Percentiles rank a stretch among this genome's conserved stretches.
Evolutionary conservation across 2,113 vertebrate genomes (phyloP).

Genomic region (Echinops telfairi): DNA sequence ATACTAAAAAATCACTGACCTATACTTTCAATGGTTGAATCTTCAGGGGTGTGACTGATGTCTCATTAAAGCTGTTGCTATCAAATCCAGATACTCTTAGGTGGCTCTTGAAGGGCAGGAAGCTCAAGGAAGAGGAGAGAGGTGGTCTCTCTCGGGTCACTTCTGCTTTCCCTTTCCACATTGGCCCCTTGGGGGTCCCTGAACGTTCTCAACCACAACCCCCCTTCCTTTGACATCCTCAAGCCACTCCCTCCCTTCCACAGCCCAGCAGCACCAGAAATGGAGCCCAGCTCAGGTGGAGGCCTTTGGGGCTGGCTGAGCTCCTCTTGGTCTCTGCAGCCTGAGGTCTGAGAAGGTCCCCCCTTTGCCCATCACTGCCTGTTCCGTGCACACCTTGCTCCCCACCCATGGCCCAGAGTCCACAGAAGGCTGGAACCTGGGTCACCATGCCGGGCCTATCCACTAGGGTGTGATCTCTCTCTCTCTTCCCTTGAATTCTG

Average conservation of each 20-base stretch:
- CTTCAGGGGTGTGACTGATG: background rate
- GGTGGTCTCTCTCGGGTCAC: background rate
- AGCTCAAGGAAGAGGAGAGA: background rate
- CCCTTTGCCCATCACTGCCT: background rate
- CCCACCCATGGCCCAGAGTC: background rate
- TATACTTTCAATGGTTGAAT: background rate
- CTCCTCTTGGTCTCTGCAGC: background rate
- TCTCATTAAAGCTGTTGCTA: background rate
- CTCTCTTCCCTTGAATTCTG: no score
- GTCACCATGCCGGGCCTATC: no score
- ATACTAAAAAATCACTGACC: background rate
- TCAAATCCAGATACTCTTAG: background rate
- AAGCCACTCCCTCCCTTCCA: background rate
- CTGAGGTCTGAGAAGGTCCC: background rate
- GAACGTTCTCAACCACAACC: background rate
- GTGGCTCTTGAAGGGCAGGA: background rate
- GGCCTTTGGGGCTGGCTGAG: background rate
- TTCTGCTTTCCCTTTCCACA: background rate
- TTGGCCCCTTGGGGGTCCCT: background rate
- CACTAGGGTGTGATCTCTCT: no score
- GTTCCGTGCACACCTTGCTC: no score
- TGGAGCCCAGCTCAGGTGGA: background rate
- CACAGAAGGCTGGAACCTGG: background rate
- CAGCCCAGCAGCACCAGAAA: background rate
- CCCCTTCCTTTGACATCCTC: background rate